A percentile compares a stretch with the other conserved stretches of the same genome.
These are phyloP conservation scores for Sinohyriopsis cumingii DNA, from an alignment of 2,888 invertebrate species.

Conservation along the genomic window DNA sequence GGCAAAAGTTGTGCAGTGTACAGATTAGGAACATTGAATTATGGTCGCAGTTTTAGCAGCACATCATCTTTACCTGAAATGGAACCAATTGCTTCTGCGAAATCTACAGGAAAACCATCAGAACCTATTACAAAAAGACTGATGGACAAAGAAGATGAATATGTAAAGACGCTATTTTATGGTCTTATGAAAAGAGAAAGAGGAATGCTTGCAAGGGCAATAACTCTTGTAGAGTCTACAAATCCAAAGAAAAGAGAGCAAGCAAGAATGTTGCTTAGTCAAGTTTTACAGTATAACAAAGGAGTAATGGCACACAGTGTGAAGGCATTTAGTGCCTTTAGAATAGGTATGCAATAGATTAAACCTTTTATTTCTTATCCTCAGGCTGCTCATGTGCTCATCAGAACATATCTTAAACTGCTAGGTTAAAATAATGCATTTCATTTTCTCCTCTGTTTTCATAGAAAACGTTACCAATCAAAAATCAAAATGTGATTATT, in stretches of 20 bases:
- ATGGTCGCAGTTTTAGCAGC: no score
- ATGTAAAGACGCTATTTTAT: slow-evolving; percentile 20
- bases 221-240: slow-evolving; percentile 74
- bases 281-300: slow-evolving; percentile 61
- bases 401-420: no score
- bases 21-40: no score
- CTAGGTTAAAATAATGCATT: no score
- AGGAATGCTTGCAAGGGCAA: slow-evolving; percentile 72
- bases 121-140: not conserved
- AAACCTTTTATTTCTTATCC: not conserved
- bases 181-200: slow-evolving; percentile 65
- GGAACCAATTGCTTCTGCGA: no score
- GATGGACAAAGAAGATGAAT: slow-evolving; percentile 10
- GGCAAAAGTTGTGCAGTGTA: no score
- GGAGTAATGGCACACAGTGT: slow-evolving; percentile 31
- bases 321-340: slow-evolving; percentile 59
- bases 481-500: no score
- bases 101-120: no score
- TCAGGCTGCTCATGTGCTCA: no score
- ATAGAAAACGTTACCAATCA: no score
- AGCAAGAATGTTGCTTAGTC: slow-evolving; percentile 69
- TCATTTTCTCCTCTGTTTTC: no score
- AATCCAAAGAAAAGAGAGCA: slow-evolving; percentile 71
- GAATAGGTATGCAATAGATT: slow-evolving; percentile 66
- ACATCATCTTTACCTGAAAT: no score